These are phyloP conservation scores for Nothoprocta perdicaria DNA, from an alignment of 2,113 vertebrate species.

Conservation along the genomic window DNA sequence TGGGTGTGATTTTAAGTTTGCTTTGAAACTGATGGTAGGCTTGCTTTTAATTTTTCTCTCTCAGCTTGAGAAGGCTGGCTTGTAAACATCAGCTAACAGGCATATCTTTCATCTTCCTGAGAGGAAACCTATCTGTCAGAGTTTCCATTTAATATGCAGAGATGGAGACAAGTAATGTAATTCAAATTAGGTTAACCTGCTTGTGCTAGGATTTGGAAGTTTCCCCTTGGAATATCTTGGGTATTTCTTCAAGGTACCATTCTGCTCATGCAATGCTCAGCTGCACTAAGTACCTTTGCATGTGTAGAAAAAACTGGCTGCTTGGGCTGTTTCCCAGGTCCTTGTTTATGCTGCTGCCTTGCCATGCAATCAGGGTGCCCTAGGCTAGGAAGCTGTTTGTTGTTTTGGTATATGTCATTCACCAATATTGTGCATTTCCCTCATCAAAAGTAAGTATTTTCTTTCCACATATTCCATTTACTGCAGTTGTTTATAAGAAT, in stretches of 20 bases:
- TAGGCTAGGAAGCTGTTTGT: background rate
- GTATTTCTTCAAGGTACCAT: background rate
- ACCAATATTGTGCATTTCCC: background rate
- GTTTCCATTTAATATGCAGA: background rate
- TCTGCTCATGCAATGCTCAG: background rate
- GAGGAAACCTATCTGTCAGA: background rate
- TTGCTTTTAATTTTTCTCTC: conserved; percentile 34
- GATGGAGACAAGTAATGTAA: background rate
- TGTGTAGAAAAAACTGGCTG: background rate
- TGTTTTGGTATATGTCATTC: background rate
- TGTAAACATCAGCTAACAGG: background rate
- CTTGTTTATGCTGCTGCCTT: background rate
- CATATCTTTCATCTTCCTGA: background rate
- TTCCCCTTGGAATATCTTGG: background rate
- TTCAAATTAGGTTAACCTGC: background rate
- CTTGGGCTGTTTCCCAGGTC: background rate
- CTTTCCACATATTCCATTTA: background rate
- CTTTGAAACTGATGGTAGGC: conserved; percentile 1
- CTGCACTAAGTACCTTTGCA: background rate
- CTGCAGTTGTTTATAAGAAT: background rate
- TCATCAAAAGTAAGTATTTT: background rate
- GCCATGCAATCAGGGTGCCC: background rate
- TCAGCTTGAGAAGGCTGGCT: conserved; percentile 15
- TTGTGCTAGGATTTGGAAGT: background rate
- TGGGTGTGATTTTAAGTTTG: background rate